These are phyloP conservation scores for Carcinoscorpius rotundicauda DNA, from an alignment of 1,140 invertebrate species.

Conservation along the genomic window DNA sequence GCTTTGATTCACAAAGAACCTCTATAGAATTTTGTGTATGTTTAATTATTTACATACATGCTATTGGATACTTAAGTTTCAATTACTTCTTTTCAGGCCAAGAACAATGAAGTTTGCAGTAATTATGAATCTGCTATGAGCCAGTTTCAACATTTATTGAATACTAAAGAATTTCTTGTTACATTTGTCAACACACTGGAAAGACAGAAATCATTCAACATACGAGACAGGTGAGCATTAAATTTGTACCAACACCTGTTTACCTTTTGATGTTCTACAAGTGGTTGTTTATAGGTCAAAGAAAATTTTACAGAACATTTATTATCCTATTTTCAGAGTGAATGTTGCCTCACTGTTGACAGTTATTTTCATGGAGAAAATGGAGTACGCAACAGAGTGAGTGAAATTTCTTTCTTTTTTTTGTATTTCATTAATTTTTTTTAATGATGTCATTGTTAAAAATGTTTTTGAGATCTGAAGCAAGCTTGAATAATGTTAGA, in stretches of 20 bases:
- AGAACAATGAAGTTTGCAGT: conserved; percentile 52
- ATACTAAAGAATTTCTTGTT: conserved; percentile 84
- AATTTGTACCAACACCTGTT: too few relatives aligned
- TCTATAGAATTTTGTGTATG: neutral
- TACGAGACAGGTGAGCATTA: conserved; percentile 60
- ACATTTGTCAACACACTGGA: conserved; percentile 89
- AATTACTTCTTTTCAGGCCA: neutral
- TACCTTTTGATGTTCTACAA: too few relatives aligned
- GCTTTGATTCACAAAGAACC: neutral
- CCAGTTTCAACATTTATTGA: conserved; percentile 85
- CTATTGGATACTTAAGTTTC: neutral
- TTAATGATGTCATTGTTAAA: too few relatives aligned
- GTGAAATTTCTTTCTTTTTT: conserved; percentile 15
- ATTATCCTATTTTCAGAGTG: conserved; percentile 40
- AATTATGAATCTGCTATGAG: conserved; percentile 87
- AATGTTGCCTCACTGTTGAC: conserved; percentile 87
- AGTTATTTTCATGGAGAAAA: conserved; percentile 86
- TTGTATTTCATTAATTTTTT: too few relatives aligned
- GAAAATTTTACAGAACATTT: too few relatives aligned
- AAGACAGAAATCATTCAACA: conserved; percentile 77
- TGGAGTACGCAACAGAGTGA: conserved; percentile 86
- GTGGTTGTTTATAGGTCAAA: too few relatives aligned
- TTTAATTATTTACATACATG: neutral
- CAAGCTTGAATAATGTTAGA: too few relatives aligned
- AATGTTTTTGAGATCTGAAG: too few relatives aligned